Base-by-base conservation (phyloP, 2,888 invertebrate genomes). In the Coremacera marginata region DNA sequence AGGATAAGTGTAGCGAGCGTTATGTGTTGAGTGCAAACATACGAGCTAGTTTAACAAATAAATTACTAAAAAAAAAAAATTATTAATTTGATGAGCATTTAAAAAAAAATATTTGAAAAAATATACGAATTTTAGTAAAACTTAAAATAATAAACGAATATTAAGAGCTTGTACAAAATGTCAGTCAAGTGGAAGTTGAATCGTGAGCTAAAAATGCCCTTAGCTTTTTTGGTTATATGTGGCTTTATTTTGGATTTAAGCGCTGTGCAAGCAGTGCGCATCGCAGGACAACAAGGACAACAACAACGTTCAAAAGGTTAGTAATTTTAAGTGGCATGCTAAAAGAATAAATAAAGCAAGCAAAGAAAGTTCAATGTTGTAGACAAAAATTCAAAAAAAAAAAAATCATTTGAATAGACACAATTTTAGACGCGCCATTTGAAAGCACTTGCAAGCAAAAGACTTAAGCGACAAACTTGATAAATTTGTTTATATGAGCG, bases 281-380 rank as follows among this genome's bases (percentile, higher is more conserved):
- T 92, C 82, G 90, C 91, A 89, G 81, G 82, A 52, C 82, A 82
- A 89, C 91, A 86, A n/a, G n/a, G 49, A 7, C 68, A 68, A 34
- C 91, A 82, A 91, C 91, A 85, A 85, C 89, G 91, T 87, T 90
- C 91, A 86, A 91, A 91, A 92, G 92, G 92, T 92, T 90, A 88
- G 83, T 83, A 62, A 74, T 5, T 55, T 22, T 16, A n/a, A 31
- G n/a, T 5, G 55, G 19, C 7, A 55, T 31, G 31, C 31, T 5
- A 19, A 19, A 55, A 55, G 8, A 19, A 55, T 11, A 55, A n/a
- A n/a, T n/a, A n/a, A n/a, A n/a, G n/a, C n/a, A n/a, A n/a, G n/a
- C n/a, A n/a, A n/a, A n/a, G n/a, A n/a, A n/a, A n/a, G n/a, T n/a
- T n/a, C n/a, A n/a, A 22, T 55, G 55, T n/a, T n/a, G 25, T 11